phyloP scores from a whole-genome alignment of 2,797 vertebrate species.

The Lophius americanus region DNA sequence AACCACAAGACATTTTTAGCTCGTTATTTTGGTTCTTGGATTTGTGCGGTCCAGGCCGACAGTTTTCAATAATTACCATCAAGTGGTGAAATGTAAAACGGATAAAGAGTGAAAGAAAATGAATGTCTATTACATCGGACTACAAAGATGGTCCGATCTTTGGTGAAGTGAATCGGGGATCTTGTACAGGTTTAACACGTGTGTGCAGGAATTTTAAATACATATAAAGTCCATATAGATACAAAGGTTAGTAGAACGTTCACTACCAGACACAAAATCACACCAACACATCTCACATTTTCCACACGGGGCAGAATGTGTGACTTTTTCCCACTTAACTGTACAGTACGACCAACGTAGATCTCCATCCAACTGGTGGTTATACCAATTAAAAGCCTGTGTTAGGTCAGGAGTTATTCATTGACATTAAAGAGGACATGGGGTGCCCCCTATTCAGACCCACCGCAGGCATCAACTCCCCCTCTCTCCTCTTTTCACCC shows the following conservation, averaged over 20 bases:
- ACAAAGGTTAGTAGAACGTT: too few species aligned
- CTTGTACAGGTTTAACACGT: not conserved
- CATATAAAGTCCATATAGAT: too few species aligned
- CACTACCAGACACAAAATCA: not conserved
- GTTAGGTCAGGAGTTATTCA: conserved; percentile 79
- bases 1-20: not conserved
- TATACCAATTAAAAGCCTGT: conserved; percentile 76
- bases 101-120: not conserved
- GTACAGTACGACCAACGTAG: conserved; percentile 8
- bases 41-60: not conserved
- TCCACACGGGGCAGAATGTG: not conserved
- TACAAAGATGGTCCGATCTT: too few species aligned
- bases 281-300: not conserved
- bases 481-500: conserved; percentile 52
- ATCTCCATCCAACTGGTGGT: conserved; percentile 50
- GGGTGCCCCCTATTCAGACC: conserved; percentile 71
- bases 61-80: too few species aligned
- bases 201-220: too few species aligned
- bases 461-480: conserved; percentile 59
- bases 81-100: not conserved
- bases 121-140: not conserved
- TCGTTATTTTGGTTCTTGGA: conserved; percentile 1
- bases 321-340: conserved; percentile 14
- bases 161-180: not conserved
- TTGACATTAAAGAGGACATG: conserved; percentile 70